Conservation (phyloP, 2,797 vertebrate species). For the Ctenopoma kingsleyae region DNA sequence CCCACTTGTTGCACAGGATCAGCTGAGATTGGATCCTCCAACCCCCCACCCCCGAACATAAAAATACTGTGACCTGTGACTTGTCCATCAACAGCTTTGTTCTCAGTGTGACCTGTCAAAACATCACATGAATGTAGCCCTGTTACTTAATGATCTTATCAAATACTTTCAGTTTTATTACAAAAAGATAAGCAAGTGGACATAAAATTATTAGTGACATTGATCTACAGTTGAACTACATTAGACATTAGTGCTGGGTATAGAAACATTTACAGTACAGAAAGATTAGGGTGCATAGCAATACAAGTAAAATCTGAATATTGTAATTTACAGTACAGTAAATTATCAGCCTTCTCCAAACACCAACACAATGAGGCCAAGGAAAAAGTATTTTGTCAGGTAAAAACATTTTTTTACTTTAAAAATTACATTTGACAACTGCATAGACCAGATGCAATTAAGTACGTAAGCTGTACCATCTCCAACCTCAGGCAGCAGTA, state of each 20-base stretch:
- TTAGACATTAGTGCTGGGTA: slow-evolving; percentile 71
- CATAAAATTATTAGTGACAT: slow-evolving; percentile 78
- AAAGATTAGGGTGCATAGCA: slow-evolving; percentile 81
- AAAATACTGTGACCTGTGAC: too few relatives aligned
- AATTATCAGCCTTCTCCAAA: slow-evolving; percentile 48
- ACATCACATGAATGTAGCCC: not conserved
- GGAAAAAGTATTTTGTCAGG: slow-evolving; percentile 40
- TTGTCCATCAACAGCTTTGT: too few relatives aligned
- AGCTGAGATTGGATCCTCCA: too few relatives aligned
- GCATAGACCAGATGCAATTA: slow-evolving; percentile 71
- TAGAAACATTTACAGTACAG: slow-evolving; percentile 80
- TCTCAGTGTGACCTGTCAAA: not conserved
- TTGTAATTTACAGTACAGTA: slow-evolving; percentile 64
- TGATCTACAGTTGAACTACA: slow-evolving; percentile 76
- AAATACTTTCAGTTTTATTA: slow-evolving; percentile 64
- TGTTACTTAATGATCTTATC: not conserved
- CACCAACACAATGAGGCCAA: slow-evolving; percentile 43
- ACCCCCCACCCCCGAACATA: too few relatives aligned
- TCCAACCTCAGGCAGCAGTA: slow-evolving; percentile 40
- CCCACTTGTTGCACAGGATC: too few relatives aligned
- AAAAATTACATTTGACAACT: slow-evolving; percentile 56
- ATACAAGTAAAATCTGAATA: slow-evolving; percentile 59
- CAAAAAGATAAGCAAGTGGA: slow-evolving; percentile 79
- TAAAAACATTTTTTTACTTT: slow-evolving; percentile 61
- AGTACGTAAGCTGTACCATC: slow-evolving; percentile 39